Conservation (phyloP, 2,888 invertebrate genomes). For the Nysson spinosus region DNA sequence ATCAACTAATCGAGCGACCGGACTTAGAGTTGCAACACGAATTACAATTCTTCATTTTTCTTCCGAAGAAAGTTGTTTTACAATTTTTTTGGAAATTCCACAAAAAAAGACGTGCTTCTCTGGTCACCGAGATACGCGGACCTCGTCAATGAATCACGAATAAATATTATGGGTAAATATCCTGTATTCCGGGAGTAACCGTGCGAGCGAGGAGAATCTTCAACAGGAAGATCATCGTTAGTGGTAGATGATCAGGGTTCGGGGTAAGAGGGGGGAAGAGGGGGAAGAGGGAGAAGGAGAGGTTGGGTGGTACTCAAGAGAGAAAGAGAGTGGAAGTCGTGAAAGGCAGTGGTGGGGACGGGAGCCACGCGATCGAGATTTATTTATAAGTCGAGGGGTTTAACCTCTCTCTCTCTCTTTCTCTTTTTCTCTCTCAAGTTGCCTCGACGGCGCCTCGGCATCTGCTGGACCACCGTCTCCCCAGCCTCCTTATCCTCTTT, state of each 20-base stretch:
- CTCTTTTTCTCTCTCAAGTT: constrained; percentile 29
- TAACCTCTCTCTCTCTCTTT: constrained; percentile 33
- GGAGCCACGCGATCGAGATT: constrained; percentile 78
- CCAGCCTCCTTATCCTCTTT: neutral
- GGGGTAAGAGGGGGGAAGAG: neutral
- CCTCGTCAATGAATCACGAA: too few species aligned
- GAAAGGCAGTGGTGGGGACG: constrained; percentile 66
- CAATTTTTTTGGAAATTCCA: too few species aligned
- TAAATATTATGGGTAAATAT: too few species aligned
- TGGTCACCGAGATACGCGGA: too few species aligned
- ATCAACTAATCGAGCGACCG: too few species aligned
- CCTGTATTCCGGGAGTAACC: too few species aligned
- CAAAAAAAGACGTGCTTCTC: too few species aligned
- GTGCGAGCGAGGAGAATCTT: too few species aligned
- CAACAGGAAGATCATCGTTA: neutral
- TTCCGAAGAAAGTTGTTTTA: too few species aligned
- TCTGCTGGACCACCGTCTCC: constrained; percentile 18
- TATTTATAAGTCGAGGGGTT: constrained; percentile 75
- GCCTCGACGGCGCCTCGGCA: constrained; percentile 16
- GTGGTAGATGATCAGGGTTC: neutral
- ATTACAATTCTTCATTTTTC: too few species aligned
- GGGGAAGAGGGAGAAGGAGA: neutral
- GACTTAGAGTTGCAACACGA: too few species aligned
- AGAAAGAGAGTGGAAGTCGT: constrained; percentile 49
- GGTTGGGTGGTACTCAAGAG: neutral